Percentiles rank a stretch among this genome's conserved stretches.
Evolutionary conservation across 2,113 vertebrate species (phyloP).

Genomic region (Clarias macrocephalus): DNA sequence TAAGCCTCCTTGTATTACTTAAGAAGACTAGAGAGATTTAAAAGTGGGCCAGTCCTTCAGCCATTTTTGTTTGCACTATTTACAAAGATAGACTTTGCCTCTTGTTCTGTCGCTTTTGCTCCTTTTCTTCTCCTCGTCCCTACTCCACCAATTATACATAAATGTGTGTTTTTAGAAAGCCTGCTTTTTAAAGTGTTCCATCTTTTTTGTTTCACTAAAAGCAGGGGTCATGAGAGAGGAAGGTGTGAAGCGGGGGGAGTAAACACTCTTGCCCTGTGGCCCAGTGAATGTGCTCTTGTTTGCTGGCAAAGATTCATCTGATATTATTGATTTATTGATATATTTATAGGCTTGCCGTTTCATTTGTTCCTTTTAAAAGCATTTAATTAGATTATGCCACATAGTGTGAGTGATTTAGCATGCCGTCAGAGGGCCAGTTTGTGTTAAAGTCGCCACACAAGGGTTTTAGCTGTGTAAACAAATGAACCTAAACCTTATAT

Average conservation of each 20-base stretch:
- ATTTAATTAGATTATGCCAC: constrained; percentile 51
- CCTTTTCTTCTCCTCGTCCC: neutral
- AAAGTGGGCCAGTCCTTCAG: constrained; percentile 63
- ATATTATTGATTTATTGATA: constrained; percentile 55
- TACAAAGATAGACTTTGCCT: neutral
- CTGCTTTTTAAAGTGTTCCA: constrained; percentile 31
- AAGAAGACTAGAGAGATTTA: constrained; percentile 57
- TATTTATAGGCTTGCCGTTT: constrained; percentile 50
- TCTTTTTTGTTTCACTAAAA: constrained; percentile 38
- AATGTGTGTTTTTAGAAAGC: constrained; percentile 43
- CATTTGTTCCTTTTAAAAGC: constrained; percentile 51
- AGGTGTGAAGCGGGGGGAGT: constrained; percentile 15
- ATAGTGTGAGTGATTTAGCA: constrained; percentile 30
- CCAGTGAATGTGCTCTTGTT: constrained; percentile 44
- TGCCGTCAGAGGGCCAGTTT: constrained; percentile 10
- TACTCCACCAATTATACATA: constrained; percentile 34
- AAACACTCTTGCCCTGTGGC: constrained; percentile 25
- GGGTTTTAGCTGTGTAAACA: constrained; percentile 14
- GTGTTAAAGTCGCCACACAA: constrained; percentile 13
- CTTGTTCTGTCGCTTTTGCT: constrained; percentile 20
- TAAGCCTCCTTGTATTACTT: constrained; percentile 53
- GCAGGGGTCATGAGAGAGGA: constrained; percentile 13
- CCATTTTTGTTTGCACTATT: constrained; percentile 62
- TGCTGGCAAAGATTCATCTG: constrained; percentile 48
- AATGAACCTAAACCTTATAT: neutral